Base-by-base conservation (phyloP, 2,888 invertebrate genomes). In the Ochlodes sylvanus region DNA sequence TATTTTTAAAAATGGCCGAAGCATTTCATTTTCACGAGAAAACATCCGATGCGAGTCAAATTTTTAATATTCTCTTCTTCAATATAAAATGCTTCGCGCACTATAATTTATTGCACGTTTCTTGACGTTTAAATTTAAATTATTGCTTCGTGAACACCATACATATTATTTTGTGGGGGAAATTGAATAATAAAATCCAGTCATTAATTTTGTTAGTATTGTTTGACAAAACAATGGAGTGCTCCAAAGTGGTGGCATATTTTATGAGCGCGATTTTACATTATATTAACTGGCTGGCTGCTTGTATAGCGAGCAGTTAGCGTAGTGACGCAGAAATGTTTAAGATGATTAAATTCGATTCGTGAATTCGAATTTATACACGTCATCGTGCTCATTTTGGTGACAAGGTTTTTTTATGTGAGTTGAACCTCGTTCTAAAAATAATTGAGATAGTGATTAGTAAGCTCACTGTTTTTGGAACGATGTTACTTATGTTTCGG, bases 81-180 rank as follows among this genome's bases (percentile, higher is more conserved):
- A 42, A 54, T 60, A 66, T 66, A 54, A 60, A 66, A 66, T 58
- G 66, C 66, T 60, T 32, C 42, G 60, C 54, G 44, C 44, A 54
- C 54, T 54, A 61, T 55, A 67, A 67, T 67, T 67, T 67, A 67
- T 67, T 54, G 66, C 60, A 12, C 55, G 34, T 44, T 67, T 32
- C 66, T 67, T 61, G 66, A 55, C 66, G 66, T 67, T 61, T 34
- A 67, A 67, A 61, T 67, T 42, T 67, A 67, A 67, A 61, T 67
- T 67, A 67, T 67, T 61, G 66, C 66, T 21, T 50, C 44, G 60
- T 10, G 54, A 67, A 60, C 60, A 60, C 66, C 66, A 41, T 67
- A 66, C 42, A 44, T 61, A 55, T 44, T 67, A 61, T 67, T 64
- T 64, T 67, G 66, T 12, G 19, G 52, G n/a, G 66, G 60, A 67